Evolutionary conservation across 2,888 invertebrate genomes (phyloP), one percentile per base, ranked within the genome.

Genomic region (Microplitis manilae): DNA sequence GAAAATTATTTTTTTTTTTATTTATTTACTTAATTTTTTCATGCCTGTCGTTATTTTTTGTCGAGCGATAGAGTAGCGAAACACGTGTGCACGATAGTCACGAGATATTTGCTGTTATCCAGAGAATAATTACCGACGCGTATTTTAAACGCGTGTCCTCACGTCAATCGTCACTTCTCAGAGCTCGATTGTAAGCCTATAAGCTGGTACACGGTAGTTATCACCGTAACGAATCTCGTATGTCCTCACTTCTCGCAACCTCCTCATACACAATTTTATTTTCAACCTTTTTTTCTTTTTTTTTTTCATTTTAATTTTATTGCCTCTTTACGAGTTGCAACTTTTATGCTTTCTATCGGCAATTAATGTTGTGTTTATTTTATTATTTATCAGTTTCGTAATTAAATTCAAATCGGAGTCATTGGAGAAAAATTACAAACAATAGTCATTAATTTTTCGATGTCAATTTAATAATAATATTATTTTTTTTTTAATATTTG

Each of bases 151-250:
- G 50, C 76, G 67, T 41, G 68, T 73, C 39, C 40, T 50, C 17
- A 40, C 73, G 64, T 77, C 73, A 73, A 77, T 77, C 69, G 69
- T 77, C 68, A 69, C 73, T 77, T 73, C 62, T 41, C 20, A 64
- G 50, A 41, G 62, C 15, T 68, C 64, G 69, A 70, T 73, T 73
- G 65, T 73, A 59, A 38, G 30, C 59, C 59, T 64, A 73, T 20
- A 64, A 41, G 72, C 20, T 59, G 69, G 41, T 61, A 73, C 76
- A 77, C 76, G 73, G 76, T 77, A 73, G 76, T 77, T 77, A 77
- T 77, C 73, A 77, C 73, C 61, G 59, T 73, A 73, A 50, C 68
- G 41, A 73, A 77, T 73, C 76, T 72, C 71, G n/a, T 61, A 62
- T 73, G 72, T 76, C 76, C 50, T 72, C 68, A 62, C 72, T 68